Percentiles rank a stretch among this genome's conserved stretches.
Conservation (phyloP, 2,797 vertebrate species). For the Capromys pilorides region DNA sequence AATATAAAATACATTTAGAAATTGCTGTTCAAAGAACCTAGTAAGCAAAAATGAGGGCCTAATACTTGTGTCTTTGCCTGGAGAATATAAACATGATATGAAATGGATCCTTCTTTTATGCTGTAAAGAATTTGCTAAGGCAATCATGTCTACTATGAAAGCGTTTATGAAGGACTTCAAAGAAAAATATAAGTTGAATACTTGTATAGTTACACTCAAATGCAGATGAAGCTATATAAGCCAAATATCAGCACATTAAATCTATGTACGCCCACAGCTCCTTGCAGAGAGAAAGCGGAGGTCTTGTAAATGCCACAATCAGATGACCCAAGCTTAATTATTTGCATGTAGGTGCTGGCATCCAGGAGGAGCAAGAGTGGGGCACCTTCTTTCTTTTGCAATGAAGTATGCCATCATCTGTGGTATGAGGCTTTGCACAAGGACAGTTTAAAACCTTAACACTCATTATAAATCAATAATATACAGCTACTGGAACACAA, state of each 20-base stretch:
- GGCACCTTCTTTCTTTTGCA: background rate
- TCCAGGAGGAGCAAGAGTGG: background rate
- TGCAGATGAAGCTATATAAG: background rate
- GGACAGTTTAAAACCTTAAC: background rate
- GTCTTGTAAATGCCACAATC: background rate
- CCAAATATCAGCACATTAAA: background rate
- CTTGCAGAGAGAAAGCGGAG: background rate
- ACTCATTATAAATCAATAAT: background rate
- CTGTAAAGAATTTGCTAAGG: background rate
- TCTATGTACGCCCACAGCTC: background rate
- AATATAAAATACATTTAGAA: conserved; percentile 1
- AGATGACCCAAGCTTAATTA: background rate
- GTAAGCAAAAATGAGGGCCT: background rate
- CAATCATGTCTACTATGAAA: background rate
- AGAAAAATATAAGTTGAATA: background rate
- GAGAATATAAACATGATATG: background rate
- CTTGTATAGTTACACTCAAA: background rate
- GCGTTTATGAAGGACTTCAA: background rate
- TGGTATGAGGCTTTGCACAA: background rate
- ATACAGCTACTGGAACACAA: background rate
- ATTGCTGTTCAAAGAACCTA: background rate
- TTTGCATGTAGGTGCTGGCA: background rate
- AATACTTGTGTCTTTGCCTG: conserved; percentile 7
- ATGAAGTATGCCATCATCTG: background rate
- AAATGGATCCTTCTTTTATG: background rate